These are phyloP conservation scores for Acipenser ruthenus DNA, from an alignment of 2,797 vertebrate species.

Conservation along the genomic window DNA sequence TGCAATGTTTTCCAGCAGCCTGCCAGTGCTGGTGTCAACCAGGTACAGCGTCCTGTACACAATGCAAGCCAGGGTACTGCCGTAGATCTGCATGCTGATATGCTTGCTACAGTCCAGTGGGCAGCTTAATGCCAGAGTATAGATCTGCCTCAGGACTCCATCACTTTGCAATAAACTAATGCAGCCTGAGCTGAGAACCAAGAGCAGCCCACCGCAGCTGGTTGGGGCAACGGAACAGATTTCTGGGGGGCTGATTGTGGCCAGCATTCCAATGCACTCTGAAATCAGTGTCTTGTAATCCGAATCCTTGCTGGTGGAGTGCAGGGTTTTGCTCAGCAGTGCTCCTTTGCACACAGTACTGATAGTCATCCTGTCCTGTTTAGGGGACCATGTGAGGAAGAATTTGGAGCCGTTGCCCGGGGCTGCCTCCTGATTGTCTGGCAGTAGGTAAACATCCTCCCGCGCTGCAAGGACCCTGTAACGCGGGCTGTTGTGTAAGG, in stretches of 20 bases:
- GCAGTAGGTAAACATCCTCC: slow-evolving; percentile 72
- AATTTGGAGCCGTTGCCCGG: slow-evolving; percentile 53
- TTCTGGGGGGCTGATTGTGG: slow-evolving; percentile 50
- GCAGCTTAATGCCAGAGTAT: slow-evolving; percentile 54
- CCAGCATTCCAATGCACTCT: slow-evolving; percentile 66
- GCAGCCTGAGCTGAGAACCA: slow-evolving; percentile 67
- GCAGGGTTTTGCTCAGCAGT: slow-evolving; percentile 49
- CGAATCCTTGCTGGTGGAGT: slow-evolving; percentile 53
- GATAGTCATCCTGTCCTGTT: slow-evolving; percentile 60
- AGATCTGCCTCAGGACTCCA: slow-evolving; percentile 62
- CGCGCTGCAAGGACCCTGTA: slow-evolving; percentile 64
- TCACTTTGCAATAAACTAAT: slow-evolving; percentile 70
- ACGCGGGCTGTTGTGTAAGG: slow-evolving; percentile 79
- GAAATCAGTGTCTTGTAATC: slow-evolving; percentile 76
- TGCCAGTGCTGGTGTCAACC: slow-evolving; percentile 66
- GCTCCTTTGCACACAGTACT: slow-evolving; percentile 52
- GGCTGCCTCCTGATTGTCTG: slow-evolving; percentile 38
- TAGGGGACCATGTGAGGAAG: slow-evolving; percentile 75
- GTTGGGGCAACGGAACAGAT: slow-evolving; percentile 53
- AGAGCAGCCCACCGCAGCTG: slow-evolving; percentile 60
- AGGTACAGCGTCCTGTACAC: slow-evolving; percentile 65
- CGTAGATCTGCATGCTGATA: slow-evolving; percentile 62
- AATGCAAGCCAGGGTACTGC: slow-evolving; percentile 61
- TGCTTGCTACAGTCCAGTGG: slow-evolving; percentile 24
- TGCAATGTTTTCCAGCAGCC: slow-evolving; percentile 64